Evolutionary conservation across 2,888 invertebrate genomes (phyloP), one percentile per base, ranked within the genome.

Genomic region (Eulithis prunata): DNA sequence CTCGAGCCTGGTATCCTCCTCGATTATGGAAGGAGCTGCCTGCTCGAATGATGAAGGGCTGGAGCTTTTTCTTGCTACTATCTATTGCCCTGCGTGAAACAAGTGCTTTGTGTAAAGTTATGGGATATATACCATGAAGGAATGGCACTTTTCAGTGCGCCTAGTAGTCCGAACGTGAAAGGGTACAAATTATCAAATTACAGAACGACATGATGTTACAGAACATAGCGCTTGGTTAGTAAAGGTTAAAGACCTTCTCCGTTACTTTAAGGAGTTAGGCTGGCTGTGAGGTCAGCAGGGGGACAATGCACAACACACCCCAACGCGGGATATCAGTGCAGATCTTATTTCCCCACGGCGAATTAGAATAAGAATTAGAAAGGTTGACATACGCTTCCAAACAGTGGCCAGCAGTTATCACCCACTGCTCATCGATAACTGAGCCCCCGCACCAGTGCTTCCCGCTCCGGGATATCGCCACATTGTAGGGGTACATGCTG

Each of bases 381-480:
- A 13, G 53, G 21, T 14, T 11, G 4, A 80, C 91, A 86, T 56
- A 92, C 92, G 85, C 78, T 66, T 92, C 91, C 38, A 93, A 74
- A 47, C 92, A 93, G 64, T 92, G 92, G 2, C 90, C 92, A n/a
- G 92, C 92, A 1, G 90, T 90, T 0, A 92, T 77, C 8, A 93
- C 88, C 92, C 92, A 93, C 66, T 92, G 92, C 58, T 92, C 93
- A 62, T 93, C 93, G n/a, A 93, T 89, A 55, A 93, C 85, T 51
- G 89, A 87, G 0, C 92, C 93, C 0, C 93, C 92, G 38, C 92
- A 93, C 91, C 91, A 93, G 59, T 92, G 93, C 71, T 87, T 88
- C 0, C 85, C 86, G 45, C 81, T 88, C 49, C 89, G 81, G 4
- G 88, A 83, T 64, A 93, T 88, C 0, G 90, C 91, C 57, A 92